Evolutionary conservation across 2,113 vertebrate species (phyloP), one percentile per base, ranked within the genome.

Genomic region (Sander lucioperca): DNA sequence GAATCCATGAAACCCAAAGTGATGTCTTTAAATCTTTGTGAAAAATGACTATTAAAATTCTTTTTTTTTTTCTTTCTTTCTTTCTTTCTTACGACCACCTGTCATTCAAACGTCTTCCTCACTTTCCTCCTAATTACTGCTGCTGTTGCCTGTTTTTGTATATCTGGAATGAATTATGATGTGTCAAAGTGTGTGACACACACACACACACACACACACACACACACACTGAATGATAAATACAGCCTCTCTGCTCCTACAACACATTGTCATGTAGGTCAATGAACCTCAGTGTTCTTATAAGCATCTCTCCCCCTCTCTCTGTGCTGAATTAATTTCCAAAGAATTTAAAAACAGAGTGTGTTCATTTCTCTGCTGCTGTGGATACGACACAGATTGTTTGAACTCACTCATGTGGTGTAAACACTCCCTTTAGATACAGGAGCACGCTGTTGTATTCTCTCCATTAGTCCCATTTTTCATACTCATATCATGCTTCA

Each of bases 181-280:
- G n/a, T n/a, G n/a, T n/a, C n/a, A n/a, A n/a, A n/a, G n/a, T n/a
- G n/a, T n/a, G n/a, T n/a, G n/a, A n/a, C n/a, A 50, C 43, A 78
- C 4, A 50, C 48, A 50, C 48, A 50, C 48, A 50, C 48, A 50
- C 50, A 7, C 57, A 6, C 6, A 30, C 45, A 11, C 43, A 39
- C 39, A 78, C 25, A 66, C 51, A 36, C 21, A 23, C n/a, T 3
- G 14, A 27, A 0, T 81, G 23, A 18, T 83, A 71, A 81, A 81
- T 74, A 25, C 50, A 75, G 61, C 68, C 65, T 58, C 80, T 81
- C 43, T 18, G 64, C 67, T 80, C 69, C 72, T 18, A 39, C 48
- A 45, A 47, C 59, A 48, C 66, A 23, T 15, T 75, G 73, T 82
- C 89, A 86, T 86, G 64, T 74, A 77, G 67, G 84, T 85, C 77